Conservation (phyloP, 2,888 invertebrate genomes). For the Tetranychus piercei region DNA sequence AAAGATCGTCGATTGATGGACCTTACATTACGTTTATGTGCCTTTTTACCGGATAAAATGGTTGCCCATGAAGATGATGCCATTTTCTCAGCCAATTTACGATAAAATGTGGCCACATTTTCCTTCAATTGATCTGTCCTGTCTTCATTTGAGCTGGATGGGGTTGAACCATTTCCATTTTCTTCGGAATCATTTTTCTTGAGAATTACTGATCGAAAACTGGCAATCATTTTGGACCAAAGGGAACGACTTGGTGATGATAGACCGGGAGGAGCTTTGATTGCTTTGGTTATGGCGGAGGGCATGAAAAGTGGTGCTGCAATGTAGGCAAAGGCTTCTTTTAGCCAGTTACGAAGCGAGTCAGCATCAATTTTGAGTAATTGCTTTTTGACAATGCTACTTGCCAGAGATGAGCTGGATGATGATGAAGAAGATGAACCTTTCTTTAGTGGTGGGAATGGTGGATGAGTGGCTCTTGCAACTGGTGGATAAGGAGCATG, state of each 20-base stretch:
- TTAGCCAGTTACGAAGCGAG: not conserved
- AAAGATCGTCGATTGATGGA: not conserved
- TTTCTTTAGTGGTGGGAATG: not conserved
- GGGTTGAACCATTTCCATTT: not conserved
- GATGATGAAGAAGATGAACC: not conserved
- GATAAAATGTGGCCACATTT: not conserved
- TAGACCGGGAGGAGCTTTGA: not conserved
- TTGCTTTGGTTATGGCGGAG: constrained; percentile 8
- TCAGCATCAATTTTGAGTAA: not conserved
- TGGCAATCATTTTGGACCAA: constrained; percentile 8
- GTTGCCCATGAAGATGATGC: not conserved
- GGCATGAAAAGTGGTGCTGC: constrained; percentile 6
- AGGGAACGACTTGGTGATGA: not conserved
- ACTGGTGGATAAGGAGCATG: constrained; percentile 2
- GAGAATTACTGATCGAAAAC: not conserved
- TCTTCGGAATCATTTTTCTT: constrained; percentile 1
- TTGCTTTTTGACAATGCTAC: not conserved
- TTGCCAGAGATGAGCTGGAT: not conserved
- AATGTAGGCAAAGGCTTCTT: constrained; percentile 4
- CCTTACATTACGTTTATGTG: not conserved
- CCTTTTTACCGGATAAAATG: not conserved
- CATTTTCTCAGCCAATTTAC: constrained; percentile 4
- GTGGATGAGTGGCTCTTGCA: not conserved
- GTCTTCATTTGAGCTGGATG: not conserved
- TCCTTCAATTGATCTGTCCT: not conserved